phyloP scores from a whole-genome alignment of 2,888 invertebrate genomes.

The Mechanitis mazaeus region DNA sequence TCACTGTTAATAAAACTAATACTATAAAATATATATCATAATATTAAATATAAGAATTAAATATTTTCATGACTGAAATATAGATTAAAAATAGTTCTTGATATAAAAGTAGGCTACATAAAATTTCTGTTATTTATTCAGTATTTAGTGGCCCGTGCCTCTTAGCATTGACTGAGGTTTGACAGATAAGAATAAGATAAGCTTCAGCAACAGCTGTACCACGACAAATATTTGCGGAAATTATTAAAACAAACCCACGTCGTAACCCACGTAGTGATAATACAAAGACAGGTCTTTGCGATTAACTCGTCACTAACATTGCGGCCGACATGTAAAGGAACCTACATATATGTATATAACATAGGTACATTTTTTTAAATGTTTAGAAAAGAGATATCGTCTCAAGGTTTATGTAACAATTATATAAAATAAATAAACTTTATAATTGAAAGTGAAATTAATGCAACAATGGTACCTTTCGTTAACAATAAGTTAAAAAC shows the following conservation, averaged over 20 bases:
- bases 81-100: neutral
- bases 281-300: slow-evolving; percentile 36
- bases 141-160: slow-evolving; percentile 55
- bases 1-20: too few relatives aligned
- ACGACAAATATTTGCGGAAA: slow-evolving; percentile 65
- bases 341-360: too few relatives aligned
- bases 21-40: too few relatives aligned
- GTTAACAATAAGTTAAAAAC: too few relatives aligned
- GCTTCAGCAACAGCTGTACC: slow-evolving; percentile 54
- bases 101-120: slow-evolving; percentile 11
- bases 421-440: neutral
- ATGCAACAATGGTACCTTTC: neutral
- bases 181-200: slow-evolving; percentile 73
- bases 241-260: slow-evolving; percentile 63
- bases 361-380: too few relatives aligned
- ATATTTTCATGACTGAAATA: too few relatives aligned
- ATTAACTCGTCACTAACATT: slow-evolving; percentile 20
- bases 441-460: slow-evolving; percentile 1
- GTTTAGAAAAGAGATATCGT: slow-evolving; percentile 1
- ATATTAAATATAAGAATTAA: too few relatives aligned
- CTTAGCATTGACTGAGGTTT: slow-evolving; percentile 73
- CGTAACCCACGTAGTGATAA: slow-evolving; percentile 46
- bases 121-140: slow-evolving; percentile 13
- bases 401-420: slow-evolving; percentile 34
- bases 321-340: too few relatives aligned